Conservation (phyloP, 2,797 vertebrate genomes). For the Coracias cyanogaster region DNA sequence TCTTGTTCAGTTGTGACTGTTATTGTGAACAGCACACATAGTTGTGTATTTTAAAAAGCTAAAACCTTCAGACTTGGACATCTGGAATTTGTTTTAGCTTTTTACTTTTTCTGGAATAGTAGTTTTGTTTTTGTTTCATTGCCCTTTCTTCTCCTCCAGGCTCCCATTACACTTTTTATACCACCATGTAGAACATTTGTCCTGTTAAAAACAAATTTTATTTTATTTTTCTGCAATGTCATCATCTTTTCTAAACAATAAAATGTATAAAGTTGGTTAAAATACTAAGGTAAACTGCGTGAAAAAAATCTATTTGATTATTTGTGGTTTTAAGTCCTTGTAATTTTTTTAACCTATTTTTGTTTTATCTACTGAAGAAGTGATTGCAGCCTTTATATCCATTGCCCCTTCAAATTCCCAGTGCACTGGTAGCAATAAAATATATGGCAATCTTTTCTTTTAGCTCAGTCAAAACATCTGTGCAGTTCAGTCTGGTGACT, state of each 20-base stretch:
- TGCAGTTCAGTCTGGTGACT: not conserved
- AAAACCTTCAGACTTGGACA: slow-evolving; percentile 41
- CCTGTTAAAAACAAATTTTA: slow-evolving; percentile 15
- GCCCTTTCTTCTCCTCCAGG: not conserved
- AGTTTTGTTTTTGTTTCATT: not conserved
- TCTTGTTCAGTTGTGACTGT: not conserved
- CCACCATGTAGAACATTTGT: slow-evolving; percentile 51
- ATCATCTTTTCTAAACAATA: slow-evolving; percentile 53
- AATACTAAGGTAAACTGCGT: slow-evolving; percentile 8
- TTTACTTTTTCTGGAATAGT: slow-evolving; percentile 47
- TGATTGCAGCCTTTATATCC: not conserved
- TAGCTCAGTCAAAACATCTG: not conserved
- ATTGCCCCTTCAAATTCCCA: not conserved
- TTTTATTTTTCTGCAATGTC: slow-evolving; percentile 68
- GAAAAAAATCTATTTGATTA: not conserved
- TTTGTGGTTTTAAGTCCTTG: not conserved
- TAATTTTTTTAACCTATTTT: not conserved
- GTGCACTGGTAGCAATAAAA: not conserved
- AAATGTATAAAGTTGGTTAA: slow-evolving; percentile 57
- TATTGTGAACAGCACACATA: slow-evolving; percentile 15
- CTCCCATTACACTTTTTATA: slow-evolving; percentile 36
- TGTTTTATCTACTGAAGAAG: not conserved
- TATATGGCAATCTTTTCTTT: not conserved
- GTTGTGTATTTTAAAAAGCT: slow-evolving; percentile 46
- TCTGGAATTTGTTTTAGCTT: slow-evolving; percentile 60